phyloP scores from a whole-genome alignment of 2,797 vertebrate genomes.

The Pantherophis alleghaniensis region DNA sequence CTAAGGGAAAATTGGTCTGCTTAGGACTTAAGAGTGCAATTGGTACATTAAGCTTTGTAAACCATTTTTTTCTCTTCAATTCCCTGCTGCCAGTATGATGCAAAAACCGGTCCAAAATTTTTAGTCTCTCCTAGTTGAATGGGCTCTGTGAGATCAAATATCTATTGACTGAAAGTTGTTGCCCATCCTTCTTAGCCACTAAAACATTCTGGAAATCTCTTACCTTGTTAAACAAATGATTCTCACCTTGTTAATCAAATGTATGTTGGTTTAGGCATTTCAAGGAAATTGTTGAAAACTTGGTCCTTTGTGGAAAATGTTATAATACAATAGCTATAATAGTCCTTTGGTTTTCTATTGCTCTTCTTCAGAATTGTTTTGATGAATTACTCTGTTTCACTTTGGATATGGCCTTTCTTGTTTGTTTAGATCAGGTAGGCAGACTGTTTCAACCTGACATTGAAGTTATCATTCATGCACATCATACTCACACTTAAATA shows the following conservation, averaged over 20 bases:
- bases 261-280: not conserved
- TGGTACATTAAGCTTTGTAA: not conserved
- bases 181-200: not conserved
- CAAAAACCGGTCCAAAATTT: not conserved
- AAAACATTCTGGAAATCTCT: not conserved
- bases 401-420: not conserved
- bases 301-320: not conserved
- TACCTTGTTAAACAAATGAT: not conserved
- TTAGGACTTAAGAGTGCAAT: not conserved
- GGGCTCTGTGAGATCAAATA: not conserved
- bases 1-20: not conserved
- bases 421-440: not conserved
- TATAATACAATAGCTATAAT: not conserved
- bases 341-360: not conserved
- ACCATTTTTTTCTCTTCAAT: not conserved
- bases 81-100: not conserved
- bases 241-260: too few species aligned
- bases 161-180: not conserved
- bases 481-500: not conserved
- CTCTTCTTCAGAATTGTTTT: not conserved
- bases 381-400: not conserved
- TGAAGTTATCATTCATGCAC: not conserved
- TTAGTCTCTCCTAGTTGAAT: not conserved
- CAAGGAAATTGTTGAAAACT: not conserved
- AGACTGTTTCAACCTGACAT: not conserved